Conservation (phyloP, 2,888 invertebrate genomes). For the Pecten maximus region DNA sequence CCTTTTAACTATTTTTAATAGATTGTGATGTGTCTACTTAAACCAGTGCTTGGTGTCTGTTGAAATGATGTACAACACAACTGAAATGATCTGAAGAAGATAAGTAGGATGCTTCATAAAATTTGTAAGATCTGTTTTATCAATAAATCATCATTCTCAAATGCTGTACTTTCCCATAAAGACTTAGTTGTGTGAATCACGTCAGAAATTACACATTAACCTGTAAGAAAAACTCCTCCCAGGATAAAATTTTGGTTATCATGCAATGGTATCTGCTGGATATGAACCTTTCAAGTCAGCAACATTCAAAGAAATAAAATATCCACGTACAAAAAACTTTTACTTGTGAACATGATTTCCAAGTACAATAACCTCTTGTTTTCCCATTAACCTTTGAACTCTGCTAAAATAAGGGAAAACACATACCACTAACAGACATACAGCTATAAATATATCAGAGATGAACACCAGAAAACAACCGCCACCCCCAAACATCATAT, state of each 20-base stretch:
- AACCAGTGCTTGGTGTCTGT: background rate
- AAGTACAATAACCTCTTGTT: background rate
- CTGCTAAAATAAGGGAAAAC: background rate
- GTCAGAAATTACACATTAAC: background rate
- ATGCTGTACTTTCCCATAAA: background rate
- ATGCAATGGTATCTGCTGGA: background rate
- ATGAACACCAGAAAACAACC: too few relatives aligned
- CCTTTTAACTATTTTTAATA: background rate
- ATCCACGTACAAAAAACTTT: background rate
- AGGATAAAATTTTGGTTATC: background rate
- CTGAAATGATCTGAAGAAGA: background rate
- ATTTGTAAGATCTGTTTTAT: background rate
- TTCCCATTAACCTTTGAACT: background rate
- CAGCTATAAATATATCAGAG: background rate
- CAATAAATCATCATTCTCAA: background rate
- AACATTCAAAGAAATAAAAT: background rate
- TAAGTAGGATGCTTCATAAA: background rate
- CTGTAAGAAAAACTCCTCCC: background rate
- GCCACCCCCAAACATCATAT: too few relatives aligned
- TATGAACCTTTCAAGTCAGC: background rate
- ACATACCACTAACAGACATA: background rate
- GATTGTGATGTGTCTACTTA: background rate
- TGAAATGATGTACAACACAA: background rate
- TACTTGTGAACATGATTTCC: background rate
- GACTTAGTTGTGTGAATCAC: background rate